Evolutionary conservation across 1,140 invertebrate species (phyloP).

Genomic region (Sitophilus oryzae): DNA sequence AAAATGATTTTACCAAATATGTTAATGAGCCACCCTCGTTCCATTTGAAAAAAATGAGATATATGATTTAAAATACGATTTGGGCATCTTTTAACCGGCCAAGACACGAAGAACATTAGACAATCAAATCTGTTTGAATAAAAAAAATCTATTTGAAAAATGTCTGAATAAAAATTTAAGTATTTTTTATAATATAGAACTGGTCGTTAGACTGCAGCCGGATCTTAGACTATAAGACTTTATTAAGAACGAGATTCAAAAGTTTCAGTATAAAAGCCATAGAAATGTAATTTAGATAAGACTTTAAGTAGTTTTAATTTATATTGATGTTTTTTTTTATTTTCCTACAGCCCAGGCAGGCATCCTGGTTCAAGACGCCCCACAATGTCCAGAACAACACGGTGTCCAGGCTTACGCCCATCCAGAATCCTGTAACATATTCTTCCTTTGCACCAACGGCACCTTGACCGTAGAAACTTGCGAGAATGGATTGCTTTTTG

Average conservation of each 20-base stretch:
- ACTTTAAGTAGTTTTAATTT: background rate
- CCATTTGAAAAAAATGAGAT: too few species aligned
- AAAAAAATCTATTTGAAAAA: background rate
- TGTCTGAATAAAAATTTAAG: too few species aligned
- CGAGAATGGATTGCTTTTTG: conserved; percentile 86
- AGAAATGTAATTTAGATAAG: background rate
- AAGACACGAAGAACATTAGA: too few species aligned
- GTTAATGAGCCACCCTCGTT: too few species aligned
- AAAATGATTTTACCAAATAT: too few species aligned
- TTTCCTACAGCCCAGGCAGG: conserved; percentile 37
- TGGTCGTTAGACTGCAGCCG: too few species aligned
- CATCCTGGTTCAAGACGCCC: conserved; percentile 40
- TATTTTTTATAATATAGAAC: too few species aligned
- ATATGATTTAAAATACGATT: too few species aligned
- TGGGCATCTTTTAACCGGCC: too few species aligned
- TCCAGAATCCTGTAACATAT: conserved; percentile 76
- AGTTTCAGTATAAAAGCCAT: background rate
- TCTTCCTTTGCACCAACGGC: conserved; percentile 87
- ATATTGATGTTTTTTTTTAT: background rate
- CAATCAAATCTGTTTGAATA: background rate
- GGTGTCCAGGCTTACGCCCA: conserved; percentile 76
- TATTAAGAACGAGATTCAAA: too few species aligned
- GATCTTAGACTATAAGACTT: too few species aligned
- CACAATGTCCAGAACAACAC: conserved; percentile 60
- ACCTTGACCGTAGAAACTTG: conserved; percentile 83